Conservation (phyloP, 1,140 invertebrate genomes). For the Zaprionus vittiger region DNA sequence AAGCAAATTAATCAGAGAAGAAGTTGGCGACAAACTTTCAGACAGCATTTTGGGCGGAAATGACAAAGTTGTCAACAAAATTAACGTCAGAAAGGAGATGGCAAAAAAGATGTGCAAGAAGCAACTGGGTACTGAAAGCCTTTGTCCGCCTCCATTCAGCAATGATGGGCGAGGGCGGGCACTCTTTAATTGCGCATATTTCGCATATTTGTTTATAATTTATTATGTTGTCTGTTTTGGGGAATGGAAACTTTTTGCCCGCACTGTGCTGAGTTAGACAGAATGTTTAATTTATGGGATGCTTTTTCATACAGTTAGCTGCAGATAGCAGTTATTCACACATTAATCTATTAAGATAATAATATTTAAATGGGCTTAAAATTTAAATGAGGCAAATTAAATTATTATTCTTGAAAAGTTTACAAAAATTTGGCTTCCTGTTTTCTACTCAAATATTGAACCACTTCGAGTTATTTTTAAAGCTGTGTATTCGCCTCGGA, state of each 20-base stretch:
- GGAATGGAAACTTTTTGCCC: constrained; percentile 4
- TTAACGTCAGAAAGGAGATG: constrained; percentile 43
- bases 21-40: constrained; percentile 54
- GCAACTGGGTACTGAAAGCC: background rate
- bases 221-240: constrained; percentile 37
- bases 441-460: background rate
- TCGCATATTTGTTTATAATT: constrained; percentile 54
- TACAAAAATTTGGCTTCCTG: background rate
- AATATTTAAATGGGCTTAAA: background rate
- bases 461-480: background rate
- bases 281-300: constrained; percentile 33
- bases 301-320: background rate
- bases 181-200: constrained; percentile 21
- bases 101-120: background rate
- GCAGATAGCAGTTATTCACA: background rate
- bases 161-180: background rate
- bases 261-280: constrained; percentile 1
- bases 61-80: constrained; percentile 61
- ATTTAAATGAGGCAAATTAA: background rate
- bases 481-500: background rate
- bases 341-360: constrained; percentile 2
- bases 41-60: constrained; percentile 44
- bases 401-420: background rate
- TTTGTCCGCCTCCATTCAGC: background rate
- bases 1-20: constrained; percentile 50